Evolutionary conservation across 64 coral and sea anemone species (phyloP).

Genomic region (Montipora efflorescens): DNA sequence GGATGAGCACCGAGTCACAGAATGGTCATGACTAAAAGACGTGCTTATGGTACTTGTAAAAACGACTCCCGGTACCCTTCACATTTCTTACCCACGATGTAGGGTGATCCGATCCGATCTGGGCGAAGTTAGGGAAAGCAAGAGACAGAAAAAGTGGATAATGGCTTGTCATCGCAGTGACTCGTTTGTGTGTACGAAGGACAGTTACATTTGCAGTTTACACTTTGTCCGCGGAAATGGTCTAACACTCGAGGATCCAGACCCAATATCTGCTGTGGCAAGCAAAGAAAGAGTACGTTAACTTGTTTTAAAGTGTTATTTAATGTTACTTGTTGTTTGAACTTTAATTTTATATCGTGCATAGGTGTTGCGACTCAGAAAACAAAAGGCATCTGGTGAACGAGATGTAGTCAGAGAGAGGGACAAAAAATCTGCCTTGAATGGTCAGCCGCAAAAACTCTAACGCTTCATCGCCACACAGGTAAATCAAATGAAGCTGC

Average conservation of each 20-base stretch:
- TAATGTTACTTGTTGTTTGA: constrained; percentile 40
- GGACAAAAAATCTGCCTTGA: constrained; percentile 71
- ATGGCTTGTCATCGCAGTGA: constrained; percentile 67
- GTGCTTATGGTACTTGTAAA: constrained; percentile 80
- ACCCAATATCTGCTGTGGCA: constrained; percentile 74
- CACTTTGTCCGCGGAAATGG: constrained; percentile 83
- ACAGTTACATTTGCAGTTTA: constrained; percentile 81
- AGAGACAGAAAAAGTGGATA: constrained; percentile 31
- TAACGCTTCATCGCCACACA: constrained; percentile 28
- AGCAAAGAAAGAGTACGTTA: constrained; percentile 77
- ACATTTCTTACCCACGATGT: background rate
- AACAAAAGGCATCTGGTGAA: constrained; percentile 67
- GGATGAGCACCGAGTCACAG: background rate
- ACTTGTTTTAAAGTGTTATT: constrained; percentile 34
- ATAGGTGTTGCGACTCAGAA: constrained; percentile 78
- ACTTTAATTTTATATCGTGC: constrained; percentile 45
- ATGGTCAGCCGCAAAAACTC: constrained; percentile 71
- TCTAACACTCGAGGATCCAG: constrained; percentile 65
- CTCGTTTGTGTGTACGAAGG: constrained; percentile 69
- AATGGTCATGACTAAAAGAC: constrained; percentile 72
- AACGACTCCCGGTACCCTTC: constrained; percentile 64
- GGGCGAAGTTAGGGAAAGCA: constrained; percentile 10
- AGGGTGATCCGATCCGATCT: too few species aligned
- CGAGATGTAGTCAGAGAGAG: constrained; percentile 59
- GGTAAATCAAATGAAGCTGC: background rate